Conservation (phyloP, 2,888 invertebrate species). For the Parnassius glacialis region DNA sequence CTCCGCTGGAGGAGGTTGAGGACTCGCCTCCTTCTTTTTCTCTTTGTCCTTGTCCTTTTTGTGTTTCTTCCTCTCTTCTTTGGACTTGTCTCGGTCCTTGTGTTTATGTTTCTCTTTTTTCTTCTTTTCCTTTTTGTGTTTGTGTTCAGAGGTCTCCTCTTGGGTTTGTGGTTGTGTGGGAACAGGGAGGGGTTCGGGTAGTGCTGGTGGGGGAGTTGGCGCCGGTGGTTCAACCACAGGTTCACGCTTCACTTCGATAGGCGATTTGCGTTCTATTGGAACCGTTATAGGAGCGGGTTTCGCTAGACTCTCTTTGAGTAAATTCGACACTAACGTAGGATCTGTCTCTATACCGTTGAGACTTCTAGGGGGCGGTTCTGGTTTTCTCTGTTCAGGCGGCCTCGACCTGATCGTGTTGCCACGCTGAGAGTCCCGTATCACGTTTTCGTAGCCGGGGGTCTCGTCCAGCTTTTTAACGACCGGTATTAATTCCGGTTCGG, state of each 20-base stretch:
- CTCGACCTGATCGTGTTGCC: constrained; percentile 55
- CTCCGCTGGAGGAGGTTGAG: constrained; percentile 30
- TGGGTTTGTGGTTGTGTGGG: constrained; percentile 33
- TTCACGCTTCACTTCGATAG: constrained; percentile 55
- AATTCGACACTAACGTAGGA: constrained; percentile 85
- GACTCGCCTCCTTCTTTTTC: constrained; percentile 51
- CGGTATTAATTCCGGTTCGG: constrained; percentile 82
- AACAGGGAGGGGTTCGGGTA: constrained; percentile 34
- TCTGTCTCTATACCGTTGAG: constrained; percentile 87
- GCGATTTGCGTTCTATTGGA: constrained; percentile 62
- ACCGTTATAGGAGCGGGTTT: constrained; percentile 71
- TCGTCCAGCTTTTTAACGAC: constrained; percentile 83
- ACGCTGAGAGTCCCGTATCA: constrained; percentile 79
- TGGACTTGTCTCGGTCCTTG: constrained; percentile 87
- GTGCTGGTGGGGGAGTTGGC: constrained; percentile 33
- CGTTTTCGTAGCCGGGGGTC: constrained; percentile 82
- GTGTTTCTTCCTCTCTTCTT: constrained; percentile 86
- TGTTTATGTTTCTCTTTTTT: constrained; percentile 91
- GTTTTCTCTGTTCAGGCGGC: constrained; percentile 62
- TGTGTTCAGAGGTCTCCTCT: constrained; percentile 56
- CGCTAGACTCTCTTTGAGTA: constrained; percentile 84
- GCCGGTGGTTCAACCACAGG: constrained; percentile 47
- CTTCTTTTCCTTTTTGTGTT: constrained; percentile 84
- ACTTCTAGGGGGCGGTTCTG: constrained; percentile 49
- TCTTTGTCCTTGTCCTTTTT: constrained; percentile 83